Conservation (phyloP, 2,113 vertebrate genomes). For the Poecile atricapillus region DNA sequence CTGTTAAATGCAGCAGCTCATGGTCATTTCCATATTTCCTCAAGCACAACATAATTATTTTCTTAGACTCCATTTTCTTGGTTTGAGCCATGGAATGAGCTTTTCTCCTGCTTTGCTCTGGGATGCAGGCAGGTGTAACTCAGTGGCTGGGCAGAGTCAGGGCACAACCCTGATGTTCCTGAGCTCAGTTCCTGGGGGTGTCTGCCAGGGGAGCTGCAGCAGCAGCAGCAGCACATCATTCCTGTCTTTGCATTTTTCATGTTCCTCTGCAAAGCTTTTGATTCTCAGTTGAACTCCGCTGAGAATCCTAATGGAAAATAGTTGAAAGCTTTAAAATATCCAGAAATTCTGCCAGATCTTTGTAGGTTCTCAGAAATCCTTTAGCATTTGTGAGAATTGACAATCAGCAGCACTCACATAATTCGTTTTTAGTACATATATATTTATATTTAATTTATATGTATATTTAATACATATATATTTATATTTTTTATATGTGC, state of each 20-base stretch:
- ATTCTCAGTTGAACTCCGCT: neutral
- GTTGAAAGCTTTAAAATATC: neutral
- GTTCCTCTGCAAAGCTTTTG: neutral
- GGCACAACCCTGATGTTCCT: neutral
- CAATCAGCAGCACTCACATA: neutral
- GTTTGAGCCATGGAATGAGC: neutral
- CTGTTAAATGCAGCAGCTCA: neutral
- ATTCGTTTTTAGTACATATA: neutral
- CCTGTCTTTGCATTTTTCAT: neutral
- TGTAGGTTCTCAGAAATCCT: neutral
- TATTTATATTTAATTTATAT: accelerated
- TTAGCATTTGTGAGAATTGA: neutral
- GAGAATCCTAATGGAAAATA: neutral
- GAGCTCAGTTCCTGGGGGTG: neutral
- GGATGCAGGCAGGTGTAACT: neutral
- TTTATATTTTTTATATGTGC: neutral
- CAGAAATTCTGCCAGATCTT: neutral
- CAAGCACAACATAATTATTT: neutral
- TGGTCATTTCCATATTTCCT: conserved; percentile 32
- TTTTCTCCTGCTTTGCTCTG: neutral
- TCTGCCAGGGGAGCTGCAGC: neutral
- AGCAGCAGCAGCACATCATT: neutral
- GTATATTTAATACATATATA: too few relatives aligned
- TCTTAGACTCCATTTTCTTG: neutral
- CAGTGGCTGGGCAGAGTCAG: neutral